Base-by-base conservation (phyloP, 2,113 vertebrate genomes). In the Entomyzon cyanotis region DNA sequence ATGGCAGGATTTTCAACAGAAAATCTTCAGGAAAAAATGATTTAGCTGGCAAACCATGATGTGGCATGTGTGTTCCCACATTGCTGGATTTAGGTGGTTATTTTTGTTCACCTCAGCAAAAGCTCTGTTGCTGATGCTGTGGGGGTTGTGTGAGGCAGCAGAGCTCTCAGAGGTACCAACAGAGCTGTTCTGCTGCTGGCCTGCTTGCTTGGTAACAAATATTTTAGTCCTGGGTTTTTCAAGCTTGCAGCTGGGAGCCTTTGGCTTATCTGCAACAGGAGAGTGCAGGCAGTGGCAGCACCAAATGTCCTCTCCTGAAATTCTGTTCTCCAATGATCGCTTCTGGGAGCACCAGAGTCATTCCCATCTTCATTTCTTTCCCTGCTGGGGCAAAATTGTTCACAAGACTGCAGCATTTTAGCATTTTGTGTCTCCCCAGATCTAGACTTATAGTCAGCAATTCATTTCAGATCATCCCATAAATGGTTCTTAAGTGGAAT, bases 391-490 rank as follows among this genome's bases (percentile, higher is more conserved):
- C 17, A 58, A 41, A 73, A 49, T 41, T 24, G 2, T 21, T 78
- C 33, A 30, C 1, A 7, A 23, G 24, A 23, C 58, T 22, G 9
- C 9, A 16, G 47, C 5, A 13, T 49, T 49, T 24, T 23, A 23
- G 7, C 0, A 2, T 44, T 82, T 62, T 0, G 0, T 55, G 30
- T 31, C 12, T 13, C 16, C 13, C 6, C 7, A 33, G 64, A 86
- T 63, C 11, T 14, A 58, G 35, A 30, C 19, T 14, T 56, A 35
- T 24, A 59, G 33, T 33, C 60, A 78, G 22, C 33, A 86, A 33
- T 42, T 90, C 3, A 1, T 53, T 73, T 87, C 25, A 58, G 58
- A 44, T 65, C 9, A 23, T 27, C 44, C 10, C 33, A 11, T 19
- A 6, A 58, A 35, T 0, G 4, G 17, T 23, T 89, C 31, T 68